Base-by-base conservation (phyloP, 2,888 invertebrate genomes). In the Pandemis heparana region DNA sequence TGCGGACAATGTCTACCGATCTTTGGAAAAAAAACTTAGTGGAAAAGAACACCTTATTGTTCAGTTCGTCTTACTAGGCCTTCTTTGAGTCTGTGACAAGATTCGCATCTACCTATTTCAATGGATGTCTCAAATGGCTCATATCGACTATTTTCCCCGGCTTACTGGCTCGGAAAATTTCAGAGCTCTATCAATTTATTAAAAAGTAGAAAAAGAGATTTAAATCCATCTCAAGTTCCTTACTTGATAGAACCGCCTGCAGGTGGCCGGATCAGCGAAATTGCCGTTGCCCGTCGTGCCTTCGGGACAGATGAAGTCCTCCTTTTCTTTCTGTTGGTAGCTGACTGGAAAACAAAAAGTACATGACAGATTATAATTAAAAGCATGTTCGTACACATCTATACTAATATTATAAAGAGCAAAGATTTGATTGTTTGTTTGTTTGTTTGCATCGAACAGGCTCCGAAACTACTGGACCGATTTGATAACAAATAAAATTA, bases 181-280 rank as follows among this genome's bases (percentile, higher is more conserved):
- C 61, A 23, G 64, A 39, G 53, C 43, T 39, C 62, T 62, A 59
- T 74, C 48, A 65, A 60, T 72, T 67, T 72, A 62, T 64, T 48
- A 38, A 46, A 63, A 9, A 16, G 53, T 66, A 65, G 16, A 61
- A 71, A 66, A 65, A 41, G 16, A 61, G 39, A 63, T 70, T 61
- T 53, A 66, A 70, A 60, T 56, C 14, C 38, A 65, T 53, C 65
- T 41, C 61, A 75, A 69, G 75, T 78, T 74, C 76, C 85, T 90
- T 93, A 98, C 98, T 95, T 98, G 98, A 92, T 98, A 98, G 94
- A 98, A 98, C 83, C 97, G 95, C 82, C 97, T 95, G 88, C 98
- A 98, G 46, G 97, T 98, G 63, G 95, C 97, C 12, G 98, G 98
- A 92, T 98, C 98, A 23, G 98, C 98, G 86, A 96, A 98, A 88